phyloP scores from a whole-genome alignment of 2,113 vertebrate genomes.

The Notothenia rossii region DNA sequence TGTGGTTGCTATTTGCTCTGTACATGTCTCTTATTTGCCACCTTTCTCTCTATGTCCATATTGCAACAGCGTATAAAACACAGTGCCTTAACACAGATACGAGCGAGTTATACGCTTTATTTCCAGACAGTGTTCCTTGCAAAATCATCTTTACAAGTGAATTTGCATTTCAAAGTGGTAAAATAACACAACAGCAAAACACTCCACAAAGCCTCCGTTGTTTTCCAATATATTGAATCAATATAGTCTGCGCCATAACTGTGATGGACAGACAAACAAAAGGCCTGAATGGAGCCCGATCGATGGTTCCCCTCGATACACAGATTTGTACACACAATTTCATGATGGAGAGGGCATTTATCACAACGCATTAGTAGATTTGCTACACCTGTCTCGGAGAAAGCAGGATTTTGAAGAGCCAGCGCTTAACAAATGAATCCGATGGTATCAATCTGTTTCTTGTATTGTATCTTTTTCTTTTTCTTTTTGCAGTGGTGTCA shows the following conservation, averaged over 20 bases:
- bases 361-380: slow-evolving; percentile 50
- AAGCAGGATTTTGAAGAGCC: slow-evolving; percentile 12
- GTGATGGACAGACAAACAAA: slow-evolving; percentile 64
- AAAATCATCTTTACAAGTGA: slow-evolving; percentile 4
- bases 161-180: slow-evolving; percentile 35
- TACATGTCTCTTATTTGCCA: slow-evolving; percentile 12
- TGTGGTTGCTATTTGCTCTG: background rate
- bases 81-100: background rate
- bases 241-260: slow-evolving; percentile 51
- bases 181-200: slow-evolving; percentile 51
- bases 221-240: slow-evolving; percentile 60
- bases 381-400: slow-evolving; percentile 9
- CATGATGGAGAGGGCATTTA: slow-evolving; percentile 44
- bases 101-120: background rate
- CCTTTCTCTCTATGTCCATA: background rate
- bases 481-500: slow-evolving; percentile 29
- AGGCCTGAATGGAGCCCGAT: slow-evolving; percentile 58
- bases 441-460: slow-evolving; percentile 42
- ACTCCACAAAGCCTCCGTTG: slow-evolving; percentile 23
- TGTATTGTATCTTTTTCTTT: slow-evolving; percentile 1
- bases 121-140: background rate
- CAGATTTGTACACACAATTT: slow-evolving; percentile 39
- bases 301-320: slow-evolving; percentile 33
- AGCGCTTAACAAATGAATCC: slow-evolving; percentile 24
- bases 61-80: background rate